These are phyloP conservation scores for Meteorus sp. DNA, from an alignment of 1,140 invertebrate species.

Conservation along the genomic window DNA sequence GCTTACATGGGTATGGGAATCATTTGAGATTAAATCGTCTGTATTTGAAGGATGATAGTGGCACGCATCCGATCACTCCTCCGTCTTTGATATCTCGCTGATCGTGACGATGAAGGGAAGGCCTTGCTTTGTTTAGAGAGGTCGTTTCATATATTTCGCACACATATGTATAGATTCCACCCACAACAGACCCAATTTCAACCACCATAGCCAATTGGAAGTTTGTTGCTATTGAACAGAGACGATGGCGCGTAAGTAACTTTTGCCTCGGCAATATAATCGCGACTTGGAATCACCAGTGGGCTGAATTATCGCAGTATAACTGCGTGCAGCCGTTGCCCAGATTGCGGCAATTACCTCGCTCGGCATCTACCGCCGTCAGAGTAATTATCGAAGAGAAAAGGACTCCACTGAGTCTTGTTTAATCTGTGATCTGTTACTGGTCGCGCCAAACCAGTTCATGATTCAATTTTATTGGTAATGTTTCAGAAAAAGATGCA, in stretches of 20 bases:
- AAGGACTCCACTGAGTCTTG: constrained; percentile 40
- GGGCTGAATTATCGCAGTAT: constrained; percentile 54
- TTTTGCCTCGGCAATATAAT: constrained; percentile 49
- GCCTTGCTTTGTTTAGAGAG: neutral
- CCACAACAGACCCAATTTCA: constrained; percentile 21
- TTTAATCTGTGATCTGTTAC: constrained; percentile 55
- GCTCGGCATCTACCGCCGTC: constrained; percentile 28
- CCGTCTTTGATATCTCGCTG: neutral
- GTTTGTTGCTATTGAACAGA: constrained; percentile 38
- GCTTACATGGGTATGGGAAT: neutral
- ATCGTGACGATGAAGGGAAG: constrained; percentile 11
- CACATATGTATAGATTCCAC: too few species aligned
- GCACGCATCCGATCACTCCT: constrained; percentile 1
- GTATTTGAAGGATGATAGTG: constrained; percentile 16
- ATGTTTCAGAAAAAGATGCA: neutral
- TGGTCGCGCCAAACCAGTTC: too few species aligned
- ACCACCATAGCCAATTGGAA: constrained; percentile 55
- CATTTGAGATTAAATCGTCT: constrained; percentile 18
- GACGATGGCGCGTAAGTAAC: constrained; percentile 43
- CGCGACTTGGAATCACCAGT: constrained; percentile 56
- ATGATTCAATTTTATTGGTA: neutral
- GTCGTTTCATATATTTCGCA: neutral
- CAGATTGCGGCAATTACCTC: constrained; percentile 55
- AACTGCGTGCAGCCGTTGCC: constrained; percentile 52
- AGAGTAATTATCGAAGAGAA: constrained; percentile 55